Evolutionary conservation across 2,888 invertebrate genomes (phyloP).

Genomic region (Thera britannica): DNA sequence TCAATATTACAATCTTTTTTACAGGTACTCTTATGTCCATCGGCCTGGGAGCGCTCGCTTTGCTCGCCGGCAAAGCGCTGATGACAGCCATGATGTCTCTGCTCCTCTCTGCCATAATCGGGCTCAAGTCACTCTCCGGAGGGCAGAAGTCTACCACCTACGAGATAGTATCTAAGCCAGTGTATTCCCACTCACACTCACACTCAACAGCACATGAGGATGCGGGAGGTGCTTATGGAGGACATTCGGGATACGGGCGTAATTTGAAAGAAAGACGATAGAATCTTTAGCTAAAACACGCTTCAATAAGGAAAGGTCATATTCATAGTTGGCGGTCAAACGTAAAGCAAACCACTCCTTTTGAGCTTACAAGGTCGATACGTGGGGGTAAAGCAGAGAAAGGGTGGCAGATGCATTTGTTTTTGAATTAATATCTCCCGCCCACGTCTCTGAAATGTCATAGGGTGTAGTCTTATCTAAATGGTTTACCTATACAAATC

Average conservation of each 20-base stretch:
- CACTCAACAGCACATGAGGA: slow-evolving; percentile 86
- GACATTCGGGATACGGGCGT: slow-evolving; percentile 81
- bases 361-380: no score
- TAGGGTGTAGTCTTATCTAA: no score
- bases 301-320: no score
- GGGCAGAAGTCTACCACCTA: slow-evolving; percentile 92
- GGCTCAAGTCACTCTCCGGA: slow-evolving; percentile 88
- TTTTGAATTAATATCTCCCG: no score
- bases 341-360: no score
- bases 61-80: slow-evolving; percentile 92
- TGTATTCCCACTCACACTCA: slow-evolving; percentile 87
- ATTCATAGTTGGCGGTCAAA: no score
- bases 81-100: slow-evolving; percentile 93
- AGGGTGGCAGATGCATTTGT: no score
- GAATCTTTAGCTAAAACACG: background rate
- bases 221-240: slow-evolving; percentile 69
- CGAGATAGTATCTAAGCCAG: slow-evolving; percentile 93
- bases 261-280: slow-evolving; percentile 58
- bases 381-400: no score
- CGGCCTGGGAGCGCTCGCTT: slow-evolving; percentile 89
- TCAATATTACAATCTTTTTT: slow-evolving; percentile 15
- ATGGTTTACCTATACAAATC: no score
- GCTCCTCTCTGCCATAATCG: slow-evolving; percentile 90
- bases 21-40: slow-evolving; percentile 89
- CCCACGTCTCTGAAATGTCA: no score